Conservation (phyloP, 2,888 invertebrate species). For the Apomyelois bistriatella region DNA sequence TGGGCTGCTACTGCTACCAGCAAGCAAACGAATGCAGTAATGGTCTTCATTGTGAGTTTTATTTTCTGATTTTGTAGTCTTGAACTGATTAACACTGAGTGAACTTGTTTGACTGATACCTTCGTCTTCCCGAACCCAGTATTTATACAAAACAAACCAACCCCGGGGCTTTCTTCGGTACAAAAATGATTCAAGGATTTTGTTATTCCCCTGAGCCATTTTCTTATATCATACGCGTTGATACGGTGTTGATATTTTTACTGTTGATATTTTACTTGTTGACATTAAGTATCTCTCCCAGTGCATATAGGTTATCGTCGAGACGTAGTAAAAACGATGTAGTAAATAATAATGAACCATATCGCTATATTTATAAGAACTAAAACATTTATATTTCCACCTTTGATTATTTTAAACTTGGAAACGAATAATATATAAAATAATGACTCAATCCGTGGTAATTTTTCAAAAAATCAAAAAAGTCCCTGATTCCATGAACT, state of each 20-base stretch:
- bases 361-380: not conserved
- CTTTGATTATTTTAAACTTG: too few species aligned
- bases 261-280: too few species aligned
- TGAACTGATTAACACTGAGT: not conserved
- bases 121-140: not conserved
- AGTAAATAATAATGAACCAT: not conserved
- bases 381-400: not conserved
- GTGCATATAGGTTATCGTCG: not conserved
- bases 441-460: not conserved
- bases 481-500: not conserved
- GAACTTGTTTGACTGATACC: not conserved
- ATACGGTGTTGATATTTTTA: too few species aligned
- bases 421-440: too few species aligned
- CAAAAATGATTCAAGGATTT: not conserved
- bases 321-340: too few species aligned
- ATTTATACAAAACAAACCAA: not conserved
- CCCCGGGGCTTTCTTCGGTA: not conserved
- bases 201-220: not conserved
- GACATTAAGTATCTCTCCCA: too few species aligned
- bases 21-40: not conserved
- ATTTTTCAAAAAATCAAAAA: not conserved
- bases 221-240: not conserved
- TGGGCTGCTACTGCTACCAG: slow-evolving; percentile 3
- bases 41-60: not conserved
- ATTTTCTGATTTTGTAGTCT: not conserved